Base-by-base conservation (phyloP, 2,113 vertebrate genomes). In the Chionis minor region DNA sequence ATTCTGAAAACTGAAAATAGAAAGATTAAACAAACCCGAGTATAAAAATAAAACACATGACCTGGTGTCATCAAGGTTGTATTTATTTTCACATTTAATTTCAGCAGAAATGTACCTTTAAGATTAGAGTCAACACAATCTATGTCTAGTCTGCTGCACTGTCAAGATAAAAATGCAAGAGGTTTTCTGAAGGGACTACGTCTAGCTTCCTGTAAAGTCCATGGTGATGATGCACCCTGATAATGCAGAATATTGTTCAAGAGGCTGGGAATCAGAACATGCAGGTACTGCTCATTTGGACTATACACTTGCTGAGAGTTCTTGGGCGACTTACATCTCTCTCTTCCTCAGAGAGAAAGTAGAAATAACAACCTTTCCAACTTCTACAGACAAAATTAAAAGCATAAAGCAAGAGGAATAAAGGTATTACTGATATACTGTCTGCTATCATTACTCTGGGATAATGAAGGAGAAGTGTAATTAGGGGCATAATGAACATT, bases 71-170 rank as follows among this genome's bases (percentile, higher is more conserved):
- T 86, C 45, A 81, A 65, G 51, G 44, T 44, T 82, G 35, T 86
- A 23, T 91, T 82, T 95, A 66, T 93, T 93, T 92, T 88, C 65
- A 59, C 28, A 84, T 92, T 90, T 92, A 66, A 85, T 80, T 82
- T 94, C 83, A 66, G 45, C 71, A 44, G 81, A 88, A 85, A 19
- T 51, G 3, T 87, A 70, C 82, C 45, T 89, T 65, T 72, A 84
- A 83, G 74, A 84, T 74, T 81, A 73, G 54, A 96, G 49, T 80
- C 66, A 81, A 75, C 35, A 56, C 28, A 77, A 54, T 92, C 82
- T 44, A 49, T 58, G 28, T 69, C 62, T 87, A 70, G 32, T 70
- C 45, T 95, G 84, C 62, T 86, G 84, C 51, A 63, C 20, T 87
- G 79, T 58, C 81, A 81, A 82, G 58, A 81, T 89, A 89, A 88